Evolutionary conservation across 2,113 vertebrate species (phyloP), one percentile per base, ranked within the genome.

Genomic region (Gambusia holbrooki): DNA sequence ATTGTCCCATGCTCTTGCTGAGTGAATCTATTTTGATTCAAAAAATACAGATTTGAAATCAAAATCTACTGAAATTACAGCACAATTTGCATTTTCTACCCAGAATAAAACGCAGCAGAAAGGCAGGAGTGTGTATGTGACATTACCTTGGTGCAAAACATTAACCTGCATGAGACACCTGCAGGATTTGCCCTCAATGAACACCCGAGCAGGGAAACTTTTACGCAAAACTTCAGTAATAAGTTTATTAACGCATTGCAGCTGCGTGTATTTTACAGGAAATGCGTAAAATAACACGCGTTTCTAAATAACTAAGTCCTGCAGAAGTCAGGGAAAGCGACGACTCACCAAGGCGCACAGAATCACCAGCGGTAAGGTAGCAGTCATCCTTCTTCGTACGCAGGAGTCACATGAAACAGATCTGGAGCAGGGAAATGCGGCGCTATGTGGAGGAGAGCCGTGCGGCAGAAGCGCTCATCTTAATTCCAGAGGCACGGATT

Each of bases 261-360:
- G 15, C 27, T 45, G 12, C 11, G 37, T 54, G 37, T 66, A 73
- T 32, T 8, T 29, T 60, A 40, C 0, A 27, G 28, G 17, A 12
- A 12, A 37, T 10, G 35, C 35, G 35, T 37, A 37, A 37, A 37
- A 37, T 37, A 37, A 37, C 35, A 12, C 35, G 35, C 35, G 12
- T 37, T 37, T 37, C 35, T 37, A 11, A 37, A 37, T 37, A 1
- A 64, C 19, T 27, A n/a, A 48, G 8, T 30, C 15, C 13, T 5
- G 7, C 3, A 17, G 13, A 33, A 54, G 25, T 29, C 11, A 29
- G 7, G 13, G 14, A 12, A 58, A 25, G 3, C 33, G 22, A 6
- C 33, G 60, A 17, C 94, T 95, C 42, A 95, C 94, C 93, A 89
- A 40, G 73, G 91, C 91, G 86, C 91, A 92, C 75, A 88, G 27